Base-by-base conservation (phyloP, 2,888 invertebrate genomes). In the Apotomis turbidana region DNA sequence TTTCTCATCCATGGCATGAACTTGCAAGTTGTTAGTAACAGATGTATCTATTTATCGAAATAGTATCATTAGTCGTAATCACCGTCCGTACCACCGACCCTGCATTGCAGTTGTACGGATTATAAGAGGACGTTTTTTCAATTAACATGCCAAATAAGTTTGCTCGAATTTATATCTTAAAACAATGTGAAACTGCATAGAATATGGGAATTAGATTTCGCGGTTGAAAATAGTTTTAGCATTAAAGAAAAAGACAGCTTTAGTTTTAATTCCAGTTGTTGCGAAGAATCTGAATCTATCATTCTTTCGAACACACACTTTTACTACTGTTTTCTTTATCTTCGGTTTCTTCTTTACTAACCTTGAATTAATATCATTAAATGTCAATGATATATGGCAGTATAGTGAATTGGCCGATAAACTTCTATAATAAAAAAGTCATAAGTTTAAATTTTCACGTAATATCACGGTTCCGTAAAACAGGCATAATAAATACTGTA, bases 91-190 rank as follows among this genome's bases (percentile, higher is more conserved):
- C 74, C 79, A 74, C 84, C 77, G 76, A 83, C 86, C 83, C 91
- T 84, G 90, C 90, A 90, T 82, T 90, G 91, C 91, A 90, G 86
- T 85, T 83, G 83, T 83, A 84, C 78, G 89, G 89, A 90, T 90
- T 90, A 90, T 85, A 85, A 85, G 83, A 78, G 79, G 83, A 67
- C 57, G 83, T 89, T 89, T 88, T 90, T 90, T 89, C 86, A 89
- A 90, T 90, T 89, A 90, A 88, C 85, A 84, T 85, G 79, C 84
- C 81, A 85, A 88, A 88, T 87, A 82, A 84, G 80, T 81, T 78
- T 73, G 78, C 80, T 78, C 78, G 81, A 82, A 87, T 83, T 85
- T 82, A 80, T 81, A 78, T 75, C 75, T 72, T 74, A 68, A 76
- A 76, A 75, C 71, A 76, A 64, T 71, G 75, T 59, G 27, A 51